These are phyloP conservation scores for Zaprionus africanus DNA, from an alignment of 1,140 invertebrate species.

Conservation along the genomic window DNA sequence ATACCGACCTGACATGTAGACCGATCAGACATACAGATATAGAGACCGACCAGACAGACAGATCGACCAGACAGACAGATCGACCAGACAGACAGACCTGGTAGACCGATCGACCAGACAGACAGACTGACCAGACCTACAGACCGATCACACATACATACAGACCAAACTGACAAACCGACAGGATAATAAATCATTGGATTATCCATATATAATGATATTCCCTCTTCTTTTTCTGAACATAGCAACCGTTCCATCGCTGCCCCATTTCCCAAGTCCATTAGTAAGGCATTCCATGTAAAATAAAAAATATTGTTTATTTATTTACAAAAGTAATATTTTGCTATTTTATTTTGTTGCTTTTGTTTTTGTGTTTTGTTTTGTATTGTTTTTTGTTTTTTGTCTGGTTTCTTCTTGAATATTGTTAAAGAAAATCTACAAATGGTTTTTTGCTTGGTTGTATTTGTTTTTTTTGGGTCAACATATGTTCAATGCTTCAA, in stretches of 20 bases:
- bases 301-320: slow-evolving; percentile 50
- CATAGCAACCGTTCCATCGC: not conserved
- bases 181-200: no score
- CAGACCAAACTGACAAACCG: no score
- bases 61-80: no score
- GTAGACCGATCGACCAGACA: no score
- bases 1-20: no score
- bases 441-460: slow-evolving; percentile 55
- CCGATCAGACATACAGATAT: no score
- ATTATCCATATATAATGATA: no score
- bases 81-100: no score
- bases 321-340: slow-evolving; percentile 84
- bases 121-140: no score
- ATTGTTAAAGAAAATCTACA: slow-evolving; percentile 69
- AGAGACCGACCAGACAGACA: no score
- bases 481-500: slow-evolving; percentile 28
- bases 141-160: no score
- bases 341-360: slow-evolving; percentile 83
- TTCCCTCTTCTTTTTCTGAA: no score
- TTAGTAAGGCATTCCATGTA: not conserved
- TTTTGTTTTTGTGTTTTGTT: slow-evolving; percentile 38
- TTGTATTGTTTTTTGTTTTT: not conserved
- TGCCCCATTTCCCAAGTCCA: not conserved
- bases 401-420: slow-evolving; percentile 57
- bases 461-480: slow-evolving; percentile 48